Percentiles rank a stretch among this genome's conserved stretches.
Conservation (phyloP, 2,113 vertebrate species). For the Catharus fuscescens region DNA sequence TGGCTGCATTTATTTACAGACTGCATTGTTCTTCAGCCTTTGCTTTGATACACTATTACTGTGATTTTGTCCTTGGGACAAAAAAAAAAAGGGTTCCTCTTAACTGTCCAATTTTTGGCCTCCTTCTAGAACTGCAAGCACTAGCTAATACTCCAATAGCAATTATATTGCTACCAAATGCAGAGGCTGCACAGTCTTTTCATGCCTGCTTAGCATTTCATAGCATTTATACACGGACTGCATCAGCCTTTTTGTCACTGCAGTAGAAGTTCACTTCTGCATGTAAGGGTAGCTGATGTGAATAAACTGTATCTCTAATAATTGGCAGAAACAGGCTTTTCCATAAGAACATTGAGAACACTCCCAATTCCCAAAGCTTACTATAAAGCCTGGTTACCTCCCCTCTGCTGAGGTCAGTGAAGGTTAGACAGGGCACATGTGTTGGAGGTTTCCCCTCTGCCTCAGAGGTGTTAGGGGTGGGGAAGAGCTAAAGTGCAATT, state of each 20-base stretch:
- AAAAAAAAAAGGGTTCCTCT: neutral
- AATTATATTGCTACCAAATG: neutral
- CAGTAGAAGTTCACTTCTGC: neutral
- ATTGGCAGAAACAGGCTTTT: neutral
- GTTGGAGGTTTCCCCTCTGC: neutral
- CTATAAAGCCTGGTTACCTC: neutral
- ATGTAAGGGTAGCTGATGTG: neutral
- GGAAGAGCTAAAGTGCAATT: neutral
- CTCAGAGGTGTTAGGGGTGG: neutral
- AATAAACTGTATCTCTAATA: neutral
- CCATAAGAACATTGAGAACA: neutral
- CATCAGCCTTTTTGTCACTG: conserved; percentile 1
- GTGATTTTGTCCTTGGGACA: neutral
- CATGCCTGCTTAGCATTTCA: conserved; percentile 33
- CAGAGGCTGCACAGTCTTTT: conserved; percentile 28
- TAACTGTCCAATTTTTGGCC: neutral
- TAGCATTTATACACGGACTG: neutral
- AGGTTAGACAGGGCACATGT: neutral
- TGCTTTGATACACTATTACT: neutral
- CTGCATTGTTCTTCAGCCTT: neutral
- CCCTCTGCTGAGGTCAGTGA: neutral
- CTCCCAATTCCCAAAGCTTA: neutral
- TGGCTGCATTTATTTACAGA: neutral
- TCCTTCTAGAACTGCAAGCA: neutral
- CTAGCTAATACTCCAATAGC: neutral